Conservation (phyloP, 1,140 invertebrate species). For the Colletes gigas region DNA sequence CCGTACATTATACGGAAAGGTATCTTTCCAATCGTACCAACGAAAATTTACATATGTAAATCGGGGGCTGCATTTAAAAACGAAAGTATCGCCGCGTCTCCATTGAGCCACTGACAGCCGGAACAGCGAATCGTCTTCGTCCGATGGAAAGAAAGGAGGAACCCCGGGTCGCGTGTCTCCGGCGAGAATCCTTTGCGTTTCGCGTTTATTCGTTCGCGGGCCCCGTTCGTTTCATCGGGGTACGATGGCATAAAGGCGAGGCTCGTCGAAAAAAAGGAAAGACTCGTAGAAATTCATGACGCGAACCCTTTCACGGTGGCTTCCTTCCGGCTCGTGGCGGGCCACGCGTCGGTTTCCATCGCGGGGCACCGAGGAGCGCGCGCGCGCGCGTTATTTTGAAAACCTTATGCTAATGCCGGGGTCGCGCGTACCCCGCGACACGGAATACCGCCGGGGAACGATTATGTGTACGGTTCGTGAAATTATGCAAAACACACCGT, state of each 20-base stretch:
- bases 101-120: neutral
- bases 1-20: too few relatives aligned
- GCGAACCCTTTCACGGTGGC: conserved; percentile 23
- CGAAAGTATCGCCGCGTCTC: too few relatives aligned
- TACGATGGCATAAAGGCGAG: too few relatives aligned
- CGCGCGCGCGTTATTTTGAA: conserved; percentile 38
- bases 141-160: neutral
- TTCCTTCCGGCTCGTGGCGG: conserved; percentile 64
- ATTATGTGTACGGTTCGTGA: conserved; percentile 75
- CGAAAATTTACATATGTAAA: too few relatives aligned
- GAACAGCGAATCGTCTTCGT: neutral
- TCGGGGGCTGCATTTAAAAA: too few relatives aligned
- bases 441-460: conserved; percentile 57
- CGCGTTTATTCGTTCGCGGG: neutral
- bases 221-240: neutral
- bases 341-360: conserved; percentile 66
- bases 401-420: conserved; percentile 73
- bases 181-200: neutral
- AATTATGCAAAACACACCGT: conserved; percentile 75
- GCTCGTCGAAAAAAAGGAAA: neutral
- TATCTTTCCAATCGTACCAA: too few relatives aligned
- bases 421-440: conserved; percentile 53
- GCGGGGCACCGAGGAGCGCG: neutral
- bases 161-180: neutral
- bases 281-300: conserved; percentile 38